A percentile compares a stretch with the other conserved stretches of the same genome.
Evolutionary conservation across 2,113 vertebrate species (phyloP).

Genomic region (Blennius ocellaris): DNA sequence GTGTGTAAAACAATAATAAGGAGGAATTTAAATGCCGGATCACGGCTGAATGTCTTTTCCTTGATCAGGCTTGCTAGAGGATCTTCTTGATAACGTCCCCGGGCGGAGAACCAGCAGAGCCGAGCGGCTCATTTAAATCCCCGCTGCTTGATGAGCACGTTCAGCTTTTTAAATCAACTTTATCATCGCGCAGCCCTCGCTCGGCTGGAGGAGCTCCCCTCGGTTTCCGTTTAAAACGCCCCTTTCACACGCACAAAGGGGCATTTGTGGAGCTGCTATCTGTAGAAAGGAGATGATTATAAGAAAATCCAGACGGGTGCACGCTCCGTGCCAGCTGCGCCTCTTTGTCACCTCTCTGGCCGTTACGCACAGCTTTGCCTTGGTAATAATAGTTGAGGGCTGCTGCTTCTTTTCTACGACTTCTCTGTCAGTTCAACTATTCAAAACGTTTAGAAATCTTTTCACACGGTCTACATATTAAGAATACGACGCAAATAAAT

Average conservation of each 20-base stretch:
- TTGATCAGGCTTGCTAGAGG: slow-evolving; percentile 52
- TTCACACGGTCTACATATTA: too few relatives aligned
- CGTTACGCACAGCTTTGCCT: slow-evolving; percentile 1
- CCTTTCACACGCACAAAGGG: not conserved
- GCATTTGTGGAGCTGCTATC: slow-evolving; percentile 29
- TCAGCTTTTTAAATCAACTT: slow-evolving; percentile 69
- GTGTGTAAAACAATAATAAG: slow-evolving; percentile 39
- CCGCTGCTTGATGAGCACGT: slow-evolving; percentile 38
- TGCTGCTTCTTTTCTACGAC: not conserved
- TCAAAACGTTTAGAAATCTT: too few relatives aligned
- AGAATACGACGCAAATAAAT: too few relatives aligned
- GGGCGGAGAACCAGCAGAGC: slow-evolving; percentile 38
- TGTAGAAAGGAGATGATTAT: not conserved
- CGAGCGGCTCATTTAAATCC: slow-evolving; percentile 54
- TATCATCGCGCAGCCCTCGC: slow-evolving; percentile 22
- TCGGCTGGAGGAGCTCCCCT: slow-evolving; percentile 5
- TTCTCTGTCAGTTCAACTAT: not conserved
- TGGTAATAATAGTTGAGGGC: not conserved
- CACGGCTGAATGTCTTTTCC: not conserved
- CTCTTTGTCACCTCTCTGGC: not conserved
- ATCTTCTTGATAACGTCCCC: slow-evolving; percentile 46
- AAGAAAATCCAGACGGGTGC: not conserved
- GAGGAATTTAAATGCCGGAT: slow-evolving; percentile 45
- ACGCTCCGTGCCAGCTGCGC: not conserved
- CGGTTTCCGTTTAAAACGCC: slow-evolving; percentile 12